Base-by-base conservation (phyloP, 1,140 invertebrate species). In the Carposina sasakii region DNA sequence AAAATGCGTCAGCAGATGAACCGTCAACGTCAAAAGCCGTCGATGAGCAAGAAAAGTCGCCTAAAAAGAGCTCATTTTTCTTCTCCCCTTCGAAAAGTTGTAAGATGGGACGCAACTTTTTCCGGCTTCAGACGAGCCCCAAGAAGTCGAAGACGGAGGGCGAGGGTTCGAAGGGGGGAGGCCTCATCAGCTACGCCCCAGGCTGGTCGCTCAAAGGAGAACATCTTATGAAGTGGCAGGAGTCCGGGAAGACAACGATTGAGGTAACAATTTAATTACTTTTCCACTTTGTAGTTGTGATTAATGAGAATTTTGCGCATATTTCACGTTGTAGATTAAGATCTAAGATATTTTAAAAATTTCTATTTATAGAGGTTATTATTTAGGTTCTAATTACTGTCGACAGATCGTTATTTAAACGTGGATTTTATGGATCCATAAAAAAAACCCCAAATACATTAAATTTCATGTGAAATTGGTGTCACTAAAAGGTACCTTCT, bases 151-250 rank as follows among this genome's bases (percentile, higher is more conserved):
- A 84, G 55, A 28, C 65, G 48, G 73, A 77, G 57, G 40, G 62
- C 46, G 50, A 55, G 23, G 56, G 52, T 22, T 50, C 63, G 49
- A 73, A 61, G 48, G 50, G 36, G 9, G 71, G 55, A 40, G 68
- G 76, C 17, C 78, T 85, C 44, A 86, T 85, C 63, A 86, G 85
- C 60, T 86, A 86, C 67, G 85, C 85, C 31, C 85, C 85, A 23
- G 85, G 85, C 26, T 86, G 85, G 85, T 86, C 85, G 40, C 70
- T 86, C 39, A 86, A 86, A 59, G 85, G 85, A 19, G 78, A 85
- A 65, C 85, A 86, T 62, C 72, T 86, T 26, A 76, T 83, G 68
- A 86, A 85, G 66, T 86, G 85, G 85, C 83, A 85, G 52, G 81
- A 71, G 48, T 85, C 78, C 15, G 82, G 85, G 17, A 85, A 84